Evolutionary conservation across 2,113 vertebrate genomes (phyloP), one percentile per base, ranked within the genome.

Genomic region (Delphinus delphis): DNA sequence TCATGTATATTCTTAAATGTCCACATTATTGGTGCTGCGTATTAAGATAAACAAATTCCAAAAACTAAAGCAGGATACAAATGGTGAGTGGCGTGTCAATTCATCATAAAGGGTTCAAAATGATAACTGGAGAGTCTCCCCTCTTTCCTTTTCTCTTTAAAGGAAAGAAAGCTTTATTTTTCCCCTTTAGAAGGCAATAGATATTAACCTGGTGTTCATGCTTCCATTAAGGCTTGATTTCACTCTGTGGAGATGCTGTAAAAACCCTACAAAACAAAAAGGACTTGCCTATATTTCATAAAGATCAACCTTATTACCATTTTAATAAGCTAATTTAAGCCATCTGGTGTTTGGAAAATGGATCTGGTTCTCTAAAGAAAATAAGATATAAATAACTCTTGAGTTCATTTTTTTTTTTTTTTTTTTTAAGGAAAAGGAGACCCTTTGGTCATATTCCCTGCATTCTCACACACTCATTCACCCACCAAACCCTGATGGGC

Each of bases 301-400:
- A 80, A 58, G 73, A 76, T 41, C 38, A 86, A 85, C 7, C 53
- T 58, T 87, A 87, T 33, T 65, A 82, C 87, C 36, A 90, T 36
- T 93, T 91, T 83, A 91, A 88, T 44, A 84, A 79, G 88, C 25
- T 83, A 38, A 85, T 70, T 90, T 90, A 97, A 84, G 55, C 58
- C 81, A 95, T 86, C 53, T 79, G 74, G 74, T 88, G n/a, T 94
- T 95, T 79, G 94, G 68, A 90, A 97, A 83, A 93, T 68, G 58
- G n/a, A 58, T 77, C 44, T 82, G 80, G 25, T 88, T 90, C 47
- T 68, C 44, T 15, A 62, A 85, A 93, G 73, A 92, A 90, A 93
- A 73, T 71, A 93, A 63, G 38, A n/a, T 91, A 65, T 17, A 44
- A 95, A 73, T 50, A 91, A 81, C 44, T 74, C 55, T 15, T 28